A percentile compares a stretch with the other conserved stretches of the same genome.
Conservation (phyloP, 2,888 invertebrate genomes). For the Timema podura region DNA sequence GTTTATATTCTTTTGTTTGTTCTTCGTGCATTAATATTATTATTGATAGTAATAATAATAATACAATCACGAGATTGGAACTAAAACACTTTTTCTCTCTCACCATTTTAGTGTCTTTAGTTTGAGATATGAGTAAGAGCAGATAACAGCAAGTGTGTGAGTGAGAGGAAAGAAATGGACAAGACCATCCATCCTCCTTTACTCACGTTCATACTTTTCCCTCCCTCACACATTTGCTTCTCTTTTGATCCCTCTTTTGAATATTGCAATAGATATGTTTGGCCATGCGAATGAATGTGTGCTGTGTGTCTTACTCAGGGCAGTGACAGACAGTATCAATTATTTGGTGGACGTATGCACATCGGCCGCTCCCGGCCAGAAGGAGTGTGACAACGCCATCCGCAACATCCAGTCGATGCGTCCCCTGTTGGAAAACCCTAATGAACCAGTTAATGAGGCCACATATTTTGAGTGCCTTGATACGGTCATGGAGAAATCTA, state of each 20-base stretch:
- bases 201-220: no score
- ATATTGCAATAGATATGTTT: no score
- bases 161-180: no score
- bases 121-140: no score
- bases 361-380: conserved; percentile 89
- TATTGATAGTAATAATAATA: no score
- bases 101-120: no score
- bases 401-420: conserved; percentile 84
- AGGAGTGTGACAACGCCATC: conserved; percentile 94
- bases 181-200: no score
- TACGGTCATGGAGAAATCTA: conserved; percentile 81
- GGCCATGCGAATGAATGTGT: background rate
- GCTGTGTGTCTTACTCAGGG: conserved; percentile 46
- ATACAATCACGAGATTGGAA: no score
- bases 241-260: no score
- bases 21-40: background rate
- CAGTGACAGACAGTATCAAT: conserved; percentile 91
- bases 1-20: background rate
- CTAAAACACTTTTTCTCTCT: background rate
- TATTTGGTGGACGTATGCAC: conserved; percentile 83
- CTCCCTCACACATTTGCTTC: no score
- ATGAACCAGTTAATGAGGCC: conserved; percentile 81
- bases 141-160: no score
- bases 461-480: conserved; percentile 94
- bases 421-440: conserved; percentile 77